phyloP scores from a whole-genome alignment of 1,140 invertebrate genomes.

The Trissolcus basalis region DNA sequence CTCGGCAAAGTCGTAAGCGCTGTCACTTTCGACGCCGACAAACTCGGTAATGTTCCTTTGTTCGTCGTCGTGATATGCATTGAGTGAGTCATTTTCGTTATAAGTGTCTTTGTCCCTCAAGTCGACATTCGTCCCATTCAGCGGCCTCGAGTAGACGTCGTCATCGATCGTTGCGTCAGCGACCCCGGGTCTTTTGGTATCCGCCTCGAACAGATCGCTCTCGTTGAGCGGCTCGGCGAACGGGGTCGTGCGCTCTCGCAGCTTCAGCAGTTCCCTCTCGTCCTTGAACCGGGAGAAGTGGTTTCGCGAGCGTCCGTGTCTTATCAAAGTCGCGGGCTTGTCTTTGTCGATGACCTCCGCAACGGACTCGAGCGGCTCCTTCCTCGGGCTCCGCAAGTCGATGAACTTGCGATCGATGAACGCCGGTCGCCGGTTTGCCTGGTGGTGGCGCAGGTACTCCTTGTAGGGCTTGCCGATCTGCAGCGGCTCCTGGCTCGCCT shows the following conservation, averaged over 20 bases:
- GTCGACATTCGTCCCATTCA: constrained; percentile 34
- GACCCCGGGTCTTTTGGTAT: constrained; percentile 17
- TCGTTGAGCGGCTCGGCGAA: constrained; percentile 16
- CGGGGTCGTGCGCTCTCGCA: constrained; percentile 3
- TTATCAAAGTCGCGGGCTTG: constrained; percentile 63
- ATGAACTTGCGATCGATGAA: constrained; percentile 68
- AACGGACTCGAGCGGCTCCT: constrained; percentile 2
- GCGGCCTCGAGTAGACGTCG: constrained; percentile 29
- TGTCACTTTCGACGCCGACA: constrained; percentile 21
- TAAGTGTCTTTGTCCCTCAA: constrained; percentile 41
- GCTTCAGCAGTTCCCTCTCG: constrained; percentile 41
- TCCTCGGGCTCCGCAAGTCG: constrained; percentile 21
- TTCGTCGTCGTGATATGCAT: constrained; percentile 44
- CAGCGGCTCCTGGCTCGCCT: constrained; percentile 23
- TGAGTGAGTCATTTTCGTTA: constrained; percentile 44
- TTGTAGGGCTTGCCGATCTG: constrained; percentile 60
- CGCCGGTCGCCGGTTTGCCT: constrained; percentile 65
- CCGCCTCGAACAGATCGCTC: constrained; percentile 19
- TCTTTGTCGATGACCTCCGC: constrained; percentile 51
- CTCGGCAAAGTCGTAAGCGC: constrained; percentile 35
- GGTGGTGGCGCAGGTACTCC: constrained; percentile 65
- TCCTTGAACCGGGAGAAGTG: constrained; percentile 60
- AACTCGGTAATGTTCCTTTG: constrained; percentile 47
- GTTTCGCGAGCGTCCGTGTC: constrained; percentile 68
- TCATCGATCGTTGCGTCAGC: constrained; percentile 32